phyloP scores from a whole-genome alignment of 2,113 vertebrate species.

The Catagonus wagneri region DNA sequence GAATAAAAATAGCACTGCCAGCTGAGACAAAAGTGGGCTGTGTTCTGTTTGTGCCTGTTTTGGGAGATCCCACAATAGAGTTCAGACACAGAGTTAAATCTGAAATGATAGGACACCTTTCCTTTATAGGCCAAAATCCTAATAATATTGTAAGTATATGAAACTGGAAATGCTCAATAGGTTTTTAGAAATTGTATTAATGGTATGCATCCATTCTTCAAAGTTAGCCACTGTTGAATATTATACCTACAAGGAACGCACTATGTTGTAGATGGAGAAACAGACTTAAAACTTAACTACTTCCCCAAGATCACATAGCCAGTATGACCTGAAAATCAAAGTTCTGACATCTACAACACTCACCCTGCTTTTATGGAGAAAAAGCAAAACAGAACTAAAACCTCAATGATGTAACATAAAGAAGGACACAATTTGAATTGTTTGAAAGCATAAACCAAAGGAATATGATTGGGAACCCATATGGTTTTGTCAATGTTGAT shows the following conservation, averaged over 20 bases:
- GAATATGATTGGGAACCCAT: constrained; percentile 61
- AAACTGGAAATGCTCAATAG: not conserved
- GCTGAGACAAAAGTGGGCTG: not conserved
- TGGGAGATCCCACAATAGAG: not conserved
- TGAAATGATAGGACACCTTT: not conserved
- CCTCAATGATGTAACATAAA: not conserved
- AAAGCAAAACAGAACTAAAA: not conserved
- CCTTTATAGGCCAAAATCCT: not conserved
- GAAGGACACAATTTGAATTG: constrained; percentile 12
- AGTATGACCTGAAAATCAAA: not conserved
- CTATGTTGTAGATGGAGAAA: not conserved
- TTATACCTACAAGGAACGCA: not conserved
- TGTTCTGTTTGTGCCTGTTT: not conserved
- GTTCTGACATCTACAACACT: not conserved
- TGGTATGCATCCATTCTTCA: not conserved
- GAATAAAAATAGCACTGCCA: too few species aligned
- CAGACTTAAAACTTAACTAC: not conserved
- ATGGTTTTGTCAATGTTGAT: constrained; percentile 73
- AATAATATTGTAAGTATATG: not conserved
- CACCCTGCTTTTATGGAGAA: not conserved
- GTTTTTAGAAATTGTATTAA: not conserved
- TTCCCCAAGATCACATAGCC: not conserved
- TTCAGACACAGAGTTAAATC: not conserved
- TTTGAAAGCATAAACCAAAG: constrained; percentile 60
- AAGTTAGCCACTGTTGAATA: not conserved